Conservation (phyloP, 1,140 invertebrate species). For the Uloborus diversus region DNA sequence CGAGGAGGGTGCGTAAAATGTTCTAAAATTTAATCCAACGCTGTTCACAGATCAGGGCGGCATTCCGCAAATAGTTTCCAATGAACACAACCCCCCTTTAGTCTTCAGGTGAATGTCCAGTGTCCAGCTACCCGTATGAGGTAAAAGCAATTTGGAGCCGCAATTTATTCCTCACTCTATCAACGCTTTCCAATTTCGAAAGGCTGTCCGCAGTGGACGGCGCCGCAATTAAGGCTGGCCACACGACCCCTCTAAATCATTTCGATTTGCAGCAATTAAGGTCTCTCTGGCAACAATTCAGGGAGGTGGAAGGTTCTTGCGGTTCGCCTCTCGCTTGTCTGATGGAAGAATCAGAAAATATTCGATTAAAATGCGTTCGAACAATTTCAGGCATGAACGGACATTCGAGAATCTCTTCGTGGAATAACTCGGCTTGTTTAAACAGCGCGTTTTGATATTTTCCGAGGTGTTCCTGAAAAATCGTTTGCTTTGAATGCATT, state of each 20-base stretch:
- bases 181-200: conserved; percentile 41
- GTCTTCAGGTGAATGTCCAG: neutral
- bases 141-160: conserved; percentile 31
- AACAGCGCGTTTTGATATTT: too few species aligned
- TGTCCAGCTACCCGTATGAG: neutral
- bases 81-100: neutral
- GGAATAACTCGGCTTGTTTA: too few species aligned
- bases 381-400: too few species aligned
- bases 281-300: conserved; percentile 51
- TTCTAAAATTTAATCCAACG: too few species aligned
- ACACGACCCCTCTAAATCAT: conserved; percentile 37
- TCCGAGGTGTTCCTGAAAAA: too few species aligned
- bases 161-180: conserved; percentile 46
- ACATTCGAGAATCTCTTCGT: too few species aligned
- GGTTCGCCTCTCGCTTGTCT: conserved; percentile 10
- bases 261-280: conserved; percentile 54
- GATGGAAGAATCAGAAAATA: too few species aligned
- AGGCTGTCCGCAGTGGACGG: conserved; percentile 49
- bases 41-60: too few species aligned
- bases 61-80: conserved; percentile 47
- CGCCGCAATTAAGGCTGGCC: conserved; percentile 31
- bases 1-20: too few species aligned
- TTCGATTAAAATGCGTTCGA: too few species aligned
- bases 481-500: too few species aligned
- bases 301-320: conserved; percentile 15